Evolutionary conservation across 2,888 invertebrate species (phyloP).

Genomic region (Lasioglossum oenotherae): DNA sequence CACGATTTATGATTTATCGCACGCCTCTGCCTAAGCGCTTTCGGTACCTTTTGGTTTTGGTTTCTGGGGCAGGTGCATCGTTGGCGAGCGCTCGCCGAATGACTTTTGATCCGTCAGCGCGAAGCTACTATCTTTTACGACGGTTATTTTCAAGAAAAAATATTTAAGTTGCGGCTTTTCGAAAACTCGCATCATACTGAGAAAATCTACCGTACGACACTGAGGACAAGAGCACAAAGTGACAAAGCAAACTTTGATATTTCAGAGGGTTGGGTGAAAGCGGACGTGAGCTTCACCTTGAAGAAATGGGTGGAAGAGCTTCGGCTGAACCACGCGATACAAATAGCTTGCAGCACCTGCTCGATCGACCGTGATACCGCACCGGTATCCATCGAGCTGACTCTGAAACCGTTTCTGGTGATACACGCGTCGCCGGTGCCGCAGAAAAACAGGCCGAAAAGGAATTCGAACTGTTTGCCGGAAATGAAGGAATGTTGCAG

Average conservation of each 20-base stretch:
- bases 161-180: too few relatives aligned
- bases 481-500: slow-evolving; percentile 92
- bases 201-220: too few relatives aligned
- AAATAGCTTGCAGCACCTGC: slow-evolving; percentile 92
- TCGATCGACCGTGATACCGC: slow-evolving; percentile 87
- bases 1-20: too few relatives aligned
- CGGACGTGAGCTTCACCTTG: slow-evolving; percentile 91
- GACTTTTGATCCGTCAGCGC: too few relatives aligned
- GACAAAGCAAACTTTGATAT: slow-evolving; percentile 22
- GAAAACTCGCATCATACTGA: too few relatives aligned
- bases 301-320: slow-evolving; percentile 91
- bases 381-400: slow-evolving; percentile 90
- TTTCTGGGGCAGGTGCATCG: too few relatives aligned
- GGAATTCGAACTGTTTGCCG: slow-evolving; percentile 89
- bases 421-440: slow-evolving; percentile 91
- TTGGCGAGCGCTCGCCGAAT: too few relatives aligned
- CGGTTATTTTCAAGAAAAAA: too few relatives aligned
- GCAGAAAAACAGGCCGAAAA: slow-evolving; percentile 87
- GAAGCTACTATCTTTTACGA: too few relatives aligned
- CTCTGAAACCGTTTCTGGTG: slow-evolving; percentile 91
- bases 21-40: too few relatives aligned
- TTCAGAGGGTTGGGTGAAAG: slow-evolving; percentile 92
- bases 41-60: too few relatives aligned
- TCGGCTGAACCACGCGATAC: slow-evolving; percentile 89
- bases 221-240: background rate